These are phyloP conservation scores for Microcebus tavaratra DNA, from an alignment of 2,113 vertebrate species.

Conservation along the genomic window DNA sequence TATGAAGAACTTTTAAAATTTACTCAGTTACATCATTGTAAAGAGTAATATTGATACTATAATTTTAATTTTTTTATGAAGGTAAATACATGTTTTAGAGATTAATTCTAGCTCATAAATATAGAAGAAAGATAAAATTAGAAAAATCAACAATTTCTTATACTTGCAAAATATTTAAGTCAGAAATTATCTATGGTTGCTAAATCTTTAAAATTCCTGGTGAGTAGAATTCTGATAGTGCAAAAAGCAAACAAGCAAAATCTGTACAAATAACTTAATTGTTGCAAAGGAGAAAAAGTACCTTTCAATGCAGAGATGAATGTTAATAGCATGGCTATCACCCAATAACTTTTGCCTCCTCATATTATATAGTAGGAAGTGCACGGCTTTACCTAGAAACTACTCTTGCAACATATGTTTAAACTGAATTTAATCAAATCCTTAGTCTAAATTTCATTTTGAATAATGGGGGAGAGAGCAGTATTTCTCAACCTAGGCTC, in stretches of 20 bases:
- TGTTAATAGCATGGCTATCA: neutral
- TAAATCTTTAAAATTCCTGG: neutral
- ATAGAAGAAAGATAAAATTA: neutral
- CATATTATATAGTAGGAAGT: neutral
- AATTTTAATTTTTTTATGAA: neutral
- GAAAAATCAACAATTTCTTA: neutral
- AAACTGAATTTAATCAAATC: neutral
- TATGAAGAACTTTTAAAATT: neutral
- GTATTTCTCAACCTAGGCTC: neutral
- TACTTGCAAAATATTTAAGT: neutral
- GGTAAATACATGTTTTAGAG: neutral
- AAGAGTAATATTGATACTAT: neutral
- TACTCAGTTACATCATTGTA: neutral
- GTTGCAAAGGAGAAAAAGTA: neutral
- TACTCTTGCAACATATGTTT: neutral
- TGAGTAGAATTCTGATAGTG: neutral
- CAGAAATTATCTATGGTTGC: neutral
- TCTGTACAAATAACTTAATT: neutral
- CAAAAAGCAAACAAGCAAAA: neutral
- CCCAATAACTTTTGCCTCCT: fast-evolving
- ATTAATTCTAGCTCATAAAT: neutral
- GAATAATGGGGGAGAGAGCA: neutral
- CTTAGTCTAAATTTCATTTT: neutral
- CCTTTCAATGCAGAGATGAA: neutral
- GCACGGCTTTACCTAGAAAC: neutral